Base-by-base conservation (phyloP, 2,888 invertebrate genomes). In the Malacosoma neustria region DNA sequence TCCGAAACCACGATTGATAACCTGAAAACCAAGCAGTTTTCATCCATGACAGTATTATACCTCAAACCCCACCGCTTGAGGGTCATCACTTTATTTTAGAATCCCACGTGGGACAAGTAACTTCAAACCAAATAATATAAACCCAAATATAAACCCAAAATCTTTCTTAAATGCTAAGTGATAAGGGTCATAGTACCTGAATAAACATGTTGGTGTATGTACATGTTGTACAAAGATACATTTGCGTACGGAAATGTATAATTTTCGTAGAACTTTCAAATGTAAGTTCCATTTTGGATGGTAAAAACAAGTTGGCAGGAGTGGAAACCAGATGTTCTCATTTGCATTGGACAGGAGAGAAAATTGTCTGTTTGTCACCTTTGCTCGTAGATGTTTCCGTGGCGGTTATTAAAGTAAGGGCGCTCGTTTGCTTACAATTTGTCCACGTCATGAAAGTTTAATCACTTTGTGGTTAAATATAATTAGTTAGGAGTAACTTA, bases 301-400 rank as follows among this genome's bases (percentile, higher is more conserved):
- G 13, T 7, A 36, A 12, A 13, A 22, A 29, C 14, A 3, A 5
- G 13, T 49, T 49, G 45, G 48, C 43, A 31, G 42, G 44, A 43
- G 43, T 45, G 44, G 53, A 52, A 50, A 55, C 52, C 63, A 69
- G 65, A 68, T 68, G 64, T 59, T 55, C 65, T 71, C 70, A 71
- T 73, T 74, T 73, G 67, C 72, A 72, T 71, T 48, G 66, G 70
- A 68, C 70, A 70, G 63, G 66, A 64, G 63, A 59, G 67, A 67
- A 71, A 62, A 71, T 69, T 68, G 69, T 63, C 61, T 66, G 64
- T 65, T 66, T 71, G 66, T 65, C 70, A 72, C 68, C 67, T 71
- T 64, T 54, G 52, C 50, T 48, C 54, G 49, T 53, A 48, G 47
- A 51, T 49, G 43, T 45, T 35, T 42, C 41, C 41, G 42, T 42